Conservation (phyloP, 23 tunicate species). For the Pegea sp. region DNA sequence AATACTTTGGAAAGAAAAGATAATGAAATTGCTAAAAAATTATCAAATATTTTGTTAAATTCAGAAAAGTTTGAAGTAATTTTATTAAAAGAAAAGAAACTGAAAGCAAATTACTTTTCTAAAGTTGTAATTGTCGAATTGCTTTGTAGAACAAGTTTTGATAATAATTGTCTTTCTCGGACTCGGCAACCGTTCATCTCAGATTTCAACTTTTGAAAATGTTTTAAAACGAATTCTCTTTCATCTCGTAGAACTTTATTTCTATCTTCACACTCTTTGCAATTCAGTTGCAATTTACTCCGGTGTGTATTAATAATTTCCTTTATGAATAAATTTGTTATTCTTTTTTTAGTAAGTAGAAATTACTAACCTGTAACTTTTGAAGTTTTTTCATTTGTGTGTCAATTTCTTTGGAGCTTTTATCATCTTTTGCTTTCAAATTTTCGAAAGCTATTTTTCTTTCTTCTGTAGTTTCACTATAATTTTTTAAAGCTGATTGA, state of each 20-base stretch:
- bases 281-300: constrained; percentile 76
- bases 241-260: constrained; percentile 45
- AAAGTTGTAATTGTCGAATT: constrained; percentile 65
- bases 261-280: constrained; percentile 79
- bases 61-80: not conserved
- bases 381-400: constrained; percentile 86
- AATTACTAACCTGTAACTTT: constrained; percentile 33
- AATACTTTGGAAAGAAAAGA: not conserved
- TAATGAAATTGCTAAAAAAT: not conserved
- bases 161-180: constrained; percentile 32
- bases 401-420: constrained; percentile 83
- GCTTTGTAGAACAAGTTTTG: constrained; percentile 43
- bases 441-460: constrained; percentile 90
- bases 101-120: constrained; percentile 14
- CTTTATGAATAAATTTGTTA: constrained; percentile 8
- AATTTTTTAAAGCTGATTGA: constrained; percentile 78
- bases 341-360: not conserved
- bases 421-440: constrained; percentile 77
- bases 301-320: constrained; percentile 53
- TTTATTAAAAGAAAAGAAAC: not conserved
- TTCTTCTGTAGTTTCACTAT: constrained; percentile 88
- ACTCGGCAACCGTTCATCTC: constrained; percentile 60
- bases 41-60: not conserved
- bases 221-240: constrained; percentile 45
- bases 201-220: constrained; percentile 62